Evolutionary conservation across 2,797 vertebrate species (phyloP).

Genomic region (Pseudocheirus occidentalis): DNA sequence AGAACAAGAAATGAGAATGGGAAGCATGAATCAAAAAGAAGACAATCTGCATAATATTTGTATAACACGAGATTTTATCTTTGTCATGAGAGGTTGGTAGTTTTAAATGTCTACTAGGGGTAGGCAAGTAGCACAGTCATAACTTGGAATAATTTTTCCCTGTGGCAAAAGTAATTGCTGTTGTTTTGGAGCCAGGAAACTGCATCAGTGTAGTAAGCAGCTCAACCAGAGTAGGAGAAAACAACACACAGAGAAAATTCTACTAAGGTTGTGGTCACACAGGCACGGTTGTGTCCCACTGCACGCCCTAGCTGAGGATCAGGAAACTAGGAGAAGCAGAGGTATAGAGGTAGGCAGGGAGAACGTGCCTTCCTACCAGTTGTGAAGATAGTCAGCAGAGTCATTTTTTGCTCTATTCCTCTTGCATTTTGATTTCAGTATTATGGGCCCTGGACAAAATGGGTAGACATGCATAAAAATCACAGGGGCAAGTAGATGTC

Average conservation of each 20-base stretch:
- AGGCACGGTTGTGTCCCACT: not conserved
- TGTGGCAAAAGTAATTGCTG: not conserved
- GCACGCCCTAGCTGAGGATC: not conserved
- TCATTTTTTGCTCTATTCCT: not conserved
- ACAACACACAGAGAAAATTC: not conserved
- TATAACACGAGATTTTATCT: slow-evolving; percentile 39
- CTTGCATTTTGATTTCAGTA: not conserved
- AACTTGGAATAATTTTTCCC: not conserved
- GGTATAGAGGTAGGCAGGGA: too few relatives aligned
- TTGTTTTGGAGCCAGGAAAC: not conserved
- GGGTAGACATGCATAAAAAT: not conserved
- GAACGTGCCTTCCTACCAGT: not conserved
- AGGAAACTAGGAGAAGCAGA: not conserved
- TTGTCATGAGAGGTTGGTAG: slow-evolving; percentile 70
- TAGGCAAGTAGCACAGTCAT: slow-evolving; percentile 11
- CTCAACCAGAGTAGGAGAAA: not conserved
- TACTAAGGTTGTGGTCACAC: not conserved
- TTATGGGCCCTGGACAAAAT: not conserved
- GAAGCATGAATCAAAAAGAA: slow-evolving; percentile 68
- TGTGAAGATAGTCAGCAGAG: not conserved
- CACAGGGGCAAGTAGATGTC: not conserved
- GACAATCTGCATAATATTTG: slow-evolving; percentile 60
- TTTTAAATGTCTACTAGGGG: slow-evolving; percentile 66
- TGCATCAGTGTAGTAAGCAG: not conserved
- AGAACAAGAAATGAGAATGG: slow-evolving; percentile 71